Base-by-base conservation (phyloP, 2,888 invertebrate species). In the Chrysotoxum bicinctum region DNA sequence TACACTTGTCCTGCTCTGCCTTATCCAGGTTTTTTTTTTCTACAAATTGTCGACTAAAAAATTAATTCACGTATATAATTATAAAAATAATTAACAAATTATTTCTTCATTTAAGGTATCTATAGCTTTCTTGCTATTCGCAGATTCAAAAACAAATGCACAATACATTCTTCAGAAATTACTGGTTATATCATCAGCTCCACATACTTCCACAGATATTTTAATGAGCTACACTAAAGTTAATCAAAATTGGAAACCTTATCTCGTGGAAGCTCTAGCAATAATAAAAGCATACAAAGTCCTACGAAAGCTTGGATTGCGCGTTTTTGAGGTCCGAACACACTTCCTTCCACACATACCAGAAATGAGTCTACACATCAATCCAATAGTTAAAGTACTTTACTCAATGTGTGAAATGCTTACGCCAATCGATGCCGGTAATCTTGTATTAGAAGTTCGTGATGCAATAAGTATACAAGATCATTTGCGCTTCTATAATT, bases 201-300 rank as follows among this genome's bases (percentile, higher is more conserved):
- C 52, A 52, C 64, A 56, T 35, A 58, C 88, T 35, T 8, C 62
- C 8, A 74, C 87, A 26, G 86, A 88, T 52, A 69, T 89, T 12
- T 79, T 92, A 32, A 87, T 87, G 0, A 88, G 89, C 58, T 92
- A 91, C 87, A 88, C 91, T 0, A 87, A 89, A 19, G 81, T 76
- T 0, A 89, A 90, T 64, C 54, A 68, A 2, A 87, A 90, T 19
- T 94, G 94, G 94, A 90, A 91, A 26, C 87, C 89, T 0, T 90
- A 91, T 86, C 84, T 94, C 1, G 76, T 94, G 0, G 94, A 94
- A 90, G 93, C 93, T 0, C 87, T 94, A 21, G 91, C 92, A 74
- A 92, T 94, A 21, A 92, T 94, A 14, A 88, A 88, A 62, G 91
- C 91, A 1, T 89, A 90, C 0, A 87, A 87, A 26, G 89, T 92